Base-by-base conservation (phyloP, 2,113 vertebrate species). In the Lanius ludovicianus region DNA sequence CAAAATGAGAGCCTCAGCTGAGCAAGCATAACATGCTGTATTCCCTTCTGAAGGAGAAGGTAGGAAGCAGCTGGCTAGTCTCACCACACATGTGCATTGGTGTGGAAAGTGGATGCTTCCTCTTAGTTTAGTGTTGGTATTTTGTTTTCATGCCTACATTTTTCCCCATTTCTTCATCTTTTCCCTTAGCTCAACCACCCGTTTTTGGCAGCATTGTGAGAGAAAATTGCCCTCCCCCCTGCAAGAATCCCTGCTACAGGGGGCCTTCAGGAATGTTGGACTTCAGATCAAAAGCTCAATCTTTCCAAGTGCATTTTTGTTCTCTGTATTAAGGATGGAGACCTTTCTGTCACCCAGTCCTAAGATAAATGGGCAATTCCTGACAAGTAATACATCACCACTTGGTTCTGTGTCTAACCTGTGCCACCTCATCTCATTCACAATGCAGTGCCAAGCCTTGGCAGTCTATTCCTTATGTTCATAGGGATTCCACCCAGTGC, bases 11-110 rank as follows among this genome's bases (percentile, higher is more conserved):
- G 55, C 47, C 65, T 95, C 49, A 33, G 60, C 74, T 78, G 64
- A 82, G 60, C 33, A 20, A 47, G 56, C 7, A 2, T 8, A 7
- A 31, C 0, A 0, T 68, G 39, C 35, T 53, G 1, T 47, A 11
- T 68, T 78, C 69, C 44, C 18, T 84, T 35, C 59, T 56, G 65
- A 47, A 18, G 60, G 24, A 62, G 44, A 50, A 64, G 64, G 27
- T n/a, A 41, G 57, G 73, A 84, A 53, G 22, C 22, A 25, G 31
- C 81, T 0, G 0, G 14, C 49, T 52, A 10, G 62, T 31, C 33
- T 65, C 7, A 33, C 47, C 44, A 27, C 9, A 1, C 3, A 3
- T 49, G 11, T 2, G 7, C 24, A 9, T 49, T 57, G 15, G 18
- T 49, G 31, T 79, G 41, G 41, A 71, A 37, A 37, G 57, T 3